Base-by-base conservation (phyloP, 92 coral and sea anemone genomes). In the Pocillopora meandrina region DNA sequence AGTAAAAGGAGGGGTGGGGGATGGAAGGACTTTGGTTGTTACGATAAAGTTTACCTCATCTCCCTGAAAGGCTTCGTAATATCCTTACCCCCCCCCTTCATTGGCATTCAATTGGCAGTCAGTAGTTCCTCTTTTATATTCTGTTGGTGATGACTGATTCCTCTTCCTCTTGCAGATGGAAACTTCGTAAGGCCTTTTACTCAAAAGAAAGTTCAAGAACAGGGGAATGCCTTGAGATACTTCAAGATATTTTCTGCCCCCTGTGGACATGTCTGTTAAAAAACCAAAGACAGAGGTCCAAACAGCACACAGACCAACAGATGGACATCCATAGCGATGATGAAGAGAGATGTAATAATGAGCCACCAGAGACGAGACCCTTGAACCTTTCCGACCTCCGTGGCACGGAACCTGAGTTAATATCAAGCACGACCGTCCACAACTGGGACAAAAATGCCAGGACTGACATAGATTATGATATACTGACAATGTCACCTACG, bases 401-500 rank as follows among this genome's bases (percentile, higher is more conserved):
- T 56, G 93, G 86, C 55, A 75, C 85, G 78, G 83, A 90, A 80
- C 98, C 98, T 9, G 82, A 85, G 81, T 92, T 84, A 70, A 81
- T 92, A 35, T 92, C 95, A 74, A 95, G 92, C 75, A 86, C 92
- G 15, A 72, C 89, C 21, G 93, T 86, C n/a, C 87, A 91, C 61
- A 81, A 82, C 56, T 95, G 98, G 98, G 80, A 79, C 31, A 75
- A 49, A 2, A 79, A 86, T 19, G 21, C 78, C 0, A 36, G 3
- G 16, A 5, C 34, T 17, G 88, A 63, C n/a, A 17, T 64, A 42
- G 68, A 78, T 73, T 86, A 56, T 36, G 93, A 86, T 60, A 76
- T 90, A n/a, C 88, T 92, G 57, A 90, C 87, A 61, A 85, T 92
- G 65, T 80, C 93, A 31, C 91, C 95, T 26, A 84, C 86, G 52